Evolutionary conservation across 2,113 vertebrate species (phyloP).

Genomic region (Eulemur macaco): DNA sequence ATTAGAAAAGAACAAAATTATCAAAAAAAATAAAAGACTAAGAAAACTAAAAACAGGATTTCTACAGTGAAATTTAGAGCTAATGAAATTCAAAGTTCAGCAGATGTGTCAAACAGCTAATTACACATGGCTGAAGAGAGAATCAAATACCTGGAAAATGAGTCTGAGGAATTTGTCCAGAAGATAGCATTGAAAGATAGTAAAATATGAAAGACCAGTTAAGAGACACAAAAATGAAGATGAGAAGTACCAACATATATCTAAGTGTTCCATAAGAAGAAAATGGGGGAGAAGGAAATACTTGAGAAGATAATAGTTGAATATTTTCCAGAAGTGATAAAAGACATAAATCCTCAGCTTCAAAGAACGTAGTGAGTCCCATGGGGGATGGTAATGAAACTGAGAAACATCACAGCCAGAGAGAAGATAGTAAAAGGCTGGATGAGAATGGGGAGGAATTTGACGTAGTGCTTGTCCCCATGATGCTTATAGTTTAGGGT

Average conservation of each 20-base stretch:
- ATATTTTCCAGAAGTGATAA: not conserved
- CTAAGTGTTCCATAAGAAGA: not conserved
- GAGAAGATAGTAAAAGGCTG: not conserved
- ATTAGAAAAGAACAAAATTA: not conserved
- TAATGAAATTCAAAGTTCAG: not conserved
- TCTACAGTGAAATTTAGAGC: not conserved
- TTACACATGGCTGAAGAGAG: not conserved
- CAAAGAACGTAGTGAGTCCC: not conserved
- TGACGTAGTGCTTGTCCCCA: not conserved
- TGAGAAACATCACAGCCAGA: not conserved
- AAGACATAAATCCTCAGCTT: not conserved
- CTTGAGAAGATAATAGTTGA: not conserved
- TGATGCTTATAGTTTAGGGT: not conserved
- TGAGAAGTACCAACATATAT: not conserved
- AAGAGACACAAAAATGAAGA: not conserved
- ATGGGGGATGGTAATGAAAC: not conserved
- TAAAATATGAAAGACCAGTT: not conserved
- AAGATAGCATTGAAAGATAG: not conserved
- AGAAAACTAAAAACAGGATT: not conserved
- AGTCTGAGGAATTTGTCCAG: not conserved
- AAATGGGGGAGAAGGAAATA: not conserved
- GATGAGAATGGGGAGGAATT: not conserved
- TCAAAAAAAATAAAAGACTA: not conserved
- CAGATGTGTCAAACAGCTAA: not conserved
- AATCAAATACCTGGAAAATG: not conserved